These are phyloP conservation scores for Papilio gigon DNA, from an alignment of 2,888 invertebrate species.

Conservation along the genomic window DNA sequence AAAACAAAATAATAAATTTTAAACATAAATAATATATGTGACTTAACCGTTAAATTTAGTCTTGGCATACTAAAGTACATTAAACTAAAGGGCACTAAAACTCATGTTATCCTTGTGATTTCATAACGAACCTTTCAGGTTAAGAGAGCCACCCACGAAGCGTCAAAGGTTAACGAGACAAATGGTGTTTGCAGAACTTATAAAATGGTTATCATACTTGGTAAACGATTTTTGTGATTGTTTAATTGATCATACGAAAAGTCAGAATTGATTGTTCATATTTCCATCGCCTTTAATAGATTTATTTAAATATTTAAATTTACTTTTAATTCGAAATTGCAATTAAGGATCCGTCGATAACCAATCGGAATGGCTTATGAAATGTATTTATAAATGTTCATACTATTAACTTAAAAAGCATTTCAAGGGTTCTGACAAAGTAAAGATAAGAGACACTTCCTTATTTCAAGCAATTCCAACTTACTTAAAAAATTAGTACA, in stretches of 20 bases:
- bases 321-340: neutral
- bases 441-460: slow-evolving; percentile 7
- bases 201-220: slow-evolving; percentile 25
- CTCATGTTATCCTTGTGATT: slow-evolving; percentile 33
- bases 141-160: slow-evolving; percentile 37
- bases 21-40: slow-evolving; percentile 8
- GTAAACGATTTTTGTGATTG: neutral
- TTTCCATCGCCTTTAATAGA: too few species aligned
- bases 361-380: neutral
- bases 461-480: neutral
- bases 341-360: neutral
- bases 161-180: slow-evolving; percentile 17
- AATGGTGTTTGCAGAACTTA: slow-evolving; percentile 10
- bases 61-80: slow-evolving; percentile 17
- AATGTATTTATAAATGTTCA: slow-evolving; percentile 2
- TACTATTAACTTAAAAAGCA: slow-evolving; percentile 10
- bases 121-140: slow-evolving; percentile 29
- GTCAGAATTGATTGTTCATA: neutral
- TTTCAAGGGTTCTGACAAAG: slow-evolving; percentile 7
- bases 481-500: neutral
- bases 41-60: slow-evolving; percentile 2
- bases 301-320: too few species aligned
- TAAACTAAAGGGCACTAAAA: slow-evolving; percentile 41
- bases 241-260: neutral
- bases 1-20: too few species aligned